Evolutionary conservation across 2,888 invertebrate genomes (phyloP).

Genomic region (Perdita meconis): DNA sequence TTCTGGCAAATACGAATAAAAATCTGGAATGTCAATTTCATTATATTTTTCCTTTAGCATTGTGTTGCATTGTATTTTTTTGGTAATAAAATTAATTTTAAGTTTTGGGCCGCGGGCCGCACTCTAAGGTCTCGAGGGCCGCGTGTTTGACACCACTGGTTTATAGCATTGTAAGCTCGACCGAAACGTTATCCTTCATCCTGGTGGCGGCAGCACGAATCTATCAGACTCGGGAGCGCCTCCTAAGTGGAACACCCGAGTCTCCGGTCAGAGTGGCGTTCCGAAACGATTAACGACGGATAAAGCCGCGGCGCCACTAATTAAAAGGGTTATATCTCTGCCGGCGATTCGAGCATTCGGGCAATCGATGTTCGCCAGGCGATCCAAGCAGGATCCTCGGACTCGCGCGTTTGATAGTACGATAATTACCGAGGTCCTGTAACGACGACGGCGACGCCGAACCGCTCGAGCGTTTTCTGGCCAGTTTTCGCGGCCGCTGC

Average conservation of each 20-base stretch:
- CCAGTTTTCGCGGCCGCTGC: not conserved
- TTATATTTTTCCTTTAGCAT: too few relatives aligned
- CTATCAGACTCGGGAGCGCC: constrained; percentile 6
- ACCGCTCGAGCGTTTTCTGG: not conserved
- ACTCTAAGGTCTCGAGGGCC: too few relatives aligned
- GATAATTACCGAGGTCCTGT: constrained; percentile 6
- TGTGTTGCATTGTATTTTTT: too few relatives aligned
- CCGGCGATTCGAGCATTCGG: constrained; percentile 7
- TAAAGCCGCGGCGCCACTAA: constrained; percentile 22
- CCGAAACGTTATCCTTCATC: constrained; percentile 1
- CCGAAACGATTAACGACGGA: constrained; percentile 17
- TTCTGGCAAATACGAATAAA: too few relatives aligned
- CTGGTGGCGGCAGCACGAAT: not conserved
- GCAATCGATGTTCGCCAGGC: too few relatives aligned
- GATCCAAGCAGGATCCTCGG: not conserved
- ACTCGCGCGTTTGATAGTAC: not conserved
- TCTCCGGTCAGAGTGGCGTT: not conserved
- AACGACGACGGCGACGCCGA: not conserved
- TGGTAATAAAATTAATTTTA: too few relatives aligned
- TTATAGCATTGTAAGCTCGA: not conserved
- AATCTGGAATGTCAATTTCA: too few relatives aligned
- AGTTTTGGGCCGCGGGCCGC: too few relatives aligned
- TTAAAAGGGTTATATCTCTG: constrained; percentile 15
- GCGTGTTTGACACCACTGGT: too few relatives aligned
- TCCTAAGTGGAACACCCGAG: not conserved